Evolutionary conservation across 2,797 vertebrate species (phyloP), one percentile per base, ranked within the genome.

Genomic region (Lutjanus campechanus): DNA sequence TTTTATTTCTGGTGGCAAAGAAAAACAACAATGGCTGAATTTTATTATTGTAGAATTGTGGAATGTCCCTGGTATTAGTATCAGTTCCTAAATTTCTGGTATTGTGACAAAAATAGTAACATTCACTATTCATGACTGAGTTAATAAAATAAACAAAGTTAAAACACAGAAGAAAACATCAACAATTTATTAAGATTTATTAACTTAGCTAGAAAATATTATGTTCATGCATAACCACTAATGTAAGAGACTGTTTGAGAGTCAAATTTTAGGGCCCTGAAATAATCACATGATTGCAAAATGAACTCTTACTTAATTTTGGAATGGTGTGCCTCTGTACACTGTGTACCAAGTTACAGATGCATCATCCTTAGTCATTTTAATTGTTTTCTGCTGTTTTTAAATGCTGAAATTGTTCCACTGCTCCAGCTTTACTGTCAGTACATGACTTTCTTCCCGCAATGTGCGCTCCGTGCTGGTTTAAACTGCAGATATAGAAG

Each of bases 401-500:
- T 36, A 17, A n/a, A 7, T 7, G 15, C 22, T 68, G 12, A 49
- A 46, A 44, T 11, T n/a, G 11, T 53, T 16, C 8, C 1, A 11
- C 36, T 50, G 25, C 2, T 43, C 1, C 22, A 56, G 7, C 36
- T 49, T 64, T 20, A 9, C 64, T 44, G 36, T 49, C 22, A n/a
- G 17, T 43, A 16, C 43, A 41, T 40, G 53, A 77, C 43, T 70
- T 60, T 43, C 69, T 81, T 69, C 46, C 49, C 15, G 22, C 61
- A 50, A 50, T 40, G 29, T 25, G 11, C 54, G 25, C 43, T 50
- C 3, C 53, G 53, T 20, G 41, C 55, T 46, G 11, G 1, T 68
- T 68, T 68, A 63, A 76, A 76, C 40, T 53, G 76, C 63, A 56
- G 60, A 22, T 22, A 17, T 10, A 66, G 56, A 66, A 62, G 29